phyloP scores from a whole-genome alignment of 1,140 invertebrate genomes.

The Megathymus violae region DNA sequence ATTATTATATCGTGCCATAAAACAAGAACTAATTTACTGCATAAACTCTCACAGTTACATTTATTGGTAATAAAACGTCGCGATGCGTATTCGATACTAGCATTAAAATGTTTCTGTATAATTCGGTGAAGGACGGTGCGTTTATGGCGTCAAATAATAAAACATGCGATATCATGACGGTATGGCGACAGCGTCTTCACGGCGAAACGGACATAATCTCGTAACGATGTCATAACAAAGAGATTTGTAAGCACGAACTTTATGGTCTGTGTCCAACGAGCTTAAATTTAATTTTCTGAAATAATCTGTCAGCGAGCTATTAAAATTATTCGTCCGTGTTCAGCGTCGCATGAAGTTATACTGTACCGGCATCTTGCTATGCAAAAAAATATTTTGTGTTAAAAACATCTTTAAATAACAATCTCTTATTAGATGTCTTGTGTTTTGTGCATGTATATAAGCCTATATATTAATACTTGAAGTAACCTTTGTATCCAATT shows the following conservation, averaged over 20 bases:
- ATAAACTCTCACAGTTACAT: slow-evolving; percentile 41
- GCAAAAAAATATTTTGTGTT: slow-evolving; percentile 37
- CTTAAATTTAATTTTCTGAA: slow-evolving; percentile 83
- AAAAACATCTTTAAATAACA: too few relatives aligned
- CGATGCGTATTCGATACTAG: slow-evolving; percentile 54
- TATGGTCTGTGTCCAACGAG: slow-evolving; percentile 82
- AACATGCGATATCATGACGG: slow-evolving; percentile 75
- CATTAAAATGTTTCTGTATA: slow-evolving; percentile 67
- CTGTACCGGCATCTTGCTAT: slow-evolving; percentile 47
- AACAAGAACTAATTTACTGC: slow-evolving; percentile 46
- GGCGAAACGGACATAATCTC: slow-evolving; percentile 79
- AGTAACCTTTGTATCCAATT: too few relatives aligned
- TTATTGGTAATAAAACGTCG: slow-evolving; percentile 61
- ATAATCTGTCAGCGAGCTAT: slow-evolving; percentile 79
- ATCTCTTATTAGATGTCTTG: too few relatives aligned
- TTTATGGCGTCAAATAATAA: slow-evolving; percentile 77
- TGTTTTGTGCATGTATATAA: too few relatives aligned
- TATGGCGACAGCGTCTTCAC: slow-evolving; percentile 74
- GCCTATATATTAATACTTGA: too few relatives aligned
- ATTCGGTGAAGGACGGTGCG: slow-evolving; percentile 54
- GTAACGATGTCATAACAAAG: slow-evolving; percentile 83
- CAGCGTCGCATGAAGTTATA: slow-evolving; percentile 51
- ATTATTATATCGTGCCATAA: slow-evolving; percentile 20
- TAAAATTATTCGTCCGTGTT: slow-evolving; percentile 79
- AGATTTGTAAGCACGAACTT: slow-evolving; percentile 83